Conservation (phyloP, 2,113 vertebrate species). For the Puffinus mauretanicus region DNA sequence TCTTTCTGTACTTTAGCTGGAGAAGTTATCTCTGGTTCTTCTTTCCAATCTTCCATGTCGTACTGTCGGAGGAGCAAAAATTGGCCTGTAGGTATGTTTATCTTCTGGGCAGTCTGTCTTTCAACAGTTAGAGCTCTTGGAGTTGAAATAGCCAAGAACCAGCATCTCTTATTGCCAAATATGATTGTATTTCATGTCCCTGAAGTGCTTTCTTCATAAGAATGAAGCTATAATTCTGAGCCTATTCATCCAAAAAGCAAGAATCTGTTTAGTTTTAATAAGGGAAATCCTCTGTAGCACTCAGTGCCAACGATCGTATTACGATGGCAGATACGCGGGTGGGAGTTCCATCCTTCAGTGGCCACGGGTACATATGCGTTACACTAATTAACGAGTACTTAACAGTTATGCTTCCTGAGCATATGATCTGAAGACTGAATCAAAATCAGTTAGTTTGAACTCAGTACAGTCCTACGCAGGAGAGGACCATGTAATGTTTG, state of each 20-base stretch:
- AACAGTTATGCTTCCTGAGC: conserved; percentile 35
- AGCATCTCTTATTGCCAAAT: background rate
- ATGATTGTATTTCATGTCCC: background rate
- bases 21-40: background rate
- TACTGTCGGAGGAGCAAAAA: background rate
- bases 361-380: background rate
- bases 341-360: conserved; percentile 11
- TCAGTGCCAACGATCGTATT: background rate
- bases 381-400: conserved; percentile 1
- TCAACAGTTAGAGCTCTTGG: background rate
- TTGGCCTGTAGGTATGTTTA: background rate
- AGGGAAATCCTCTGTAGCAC: background rate
- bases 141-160: background rate
- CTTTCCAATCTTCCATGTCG: background rate
- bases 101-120: background rate
- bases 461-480: background rate
- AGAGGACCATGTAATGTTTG: background rate
- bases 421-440: conserved; percentile 19
- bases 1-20: background rate
- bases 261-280: background rate
- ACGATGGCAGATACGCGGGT: background rate
- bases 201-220: background rate
- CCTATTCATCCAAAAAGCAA: background rate
- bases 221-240: background rate
- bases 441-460: background rate